Evolutionary conservation across 2,797 vertebrate genomes (phyloP), one percentile per base, ranked within the genome.

Genomic region (Sorex maritimensis): DNA sequence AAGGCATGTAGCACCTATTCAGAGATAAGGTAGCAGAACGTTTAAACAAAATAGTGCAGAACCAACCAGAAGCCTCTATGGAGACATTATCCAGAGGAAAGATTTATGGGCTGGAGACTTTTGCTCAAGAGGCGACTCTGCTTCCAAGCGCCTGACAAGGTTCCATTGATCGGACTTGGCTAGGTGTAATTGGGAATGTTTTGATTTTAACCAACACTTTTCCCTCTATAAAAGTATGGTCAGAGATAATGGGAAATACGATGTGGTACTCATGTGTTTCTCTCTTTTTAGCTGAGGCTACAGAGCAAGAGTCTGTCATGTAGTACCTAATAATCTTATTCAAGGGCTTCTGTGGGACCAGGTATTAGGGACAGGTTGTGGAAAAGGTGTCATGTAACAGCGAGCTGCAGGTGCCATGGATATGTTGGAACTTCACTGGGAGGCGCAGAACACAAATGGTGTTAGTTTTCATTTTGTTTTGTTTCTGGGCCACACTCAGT

Each of bases 1-100:
- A 83, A 95, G 89, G 71, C 72, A 58, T 38, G 30, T 19, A 34
- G 2, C 85, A 77, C 8, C 30, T 13, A 41, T 86, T 79, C 26
- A 61, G 72, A 94, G 88, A 91, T 86, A 87, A 92, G 63, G 77
- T 86, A 26, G 30, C 85, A 93, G 79, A 88, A 72, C 46, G 80
- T 82, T 93, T 65, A 91, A 94, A 83, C 75, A 72, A 85, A 90
- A 86, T 78, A 52, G 41, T 19, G 44, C 41, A 63, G 78, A 92
- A 11, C 80, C 30, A 38, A 23, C 9, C 38, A 68, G 69, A 68
- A 41, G 21, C 80, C 14, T 86, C 65, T 41, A 13, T 21, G 78
- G 73, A 77, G 44, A 83, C 28, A 84, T 68, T 72, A 46, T 17
- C 85, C 30, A 71, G 69, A 58, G 69, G 49, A 86, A 83, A 92